phyloP scores from a whole-genome alignment of 2,113 vertebrate genomes.

The Accipiter virgatus region DNA sequence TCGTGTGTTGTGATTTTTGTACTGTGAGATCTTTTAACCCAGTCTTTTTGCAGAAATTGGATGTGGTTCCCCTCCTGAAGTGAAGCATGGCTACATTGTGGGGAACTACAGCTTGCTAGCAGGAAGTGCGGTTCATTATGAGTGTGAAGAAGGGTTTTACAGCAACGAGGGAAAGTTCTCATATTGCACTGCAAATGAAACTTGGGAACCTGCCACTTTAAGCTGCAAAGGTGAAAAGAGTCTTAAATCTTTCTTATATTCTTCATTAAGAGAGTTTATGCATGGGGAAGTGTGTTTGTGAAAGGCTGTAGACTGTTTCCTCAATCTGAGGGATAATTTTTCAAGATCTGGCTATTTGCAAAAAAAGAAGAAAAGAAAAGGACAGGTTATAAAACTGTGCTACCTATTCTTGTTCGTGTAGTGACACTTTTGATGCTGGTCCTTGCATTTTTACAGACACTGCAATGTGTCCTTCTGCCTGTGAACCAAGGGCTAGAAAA shows the following conservation, averaged over 20 bases:
- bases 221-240: conserved; percentile 35
- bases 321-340: background rate
- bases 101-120: conserved; percentile 64
- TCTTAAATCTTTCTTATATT: background rate
- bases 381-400: background rate
- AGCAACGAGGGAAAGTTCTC: background rate
- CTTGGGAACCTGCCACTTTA: conserved; percentile 43
- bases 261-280: background rate
- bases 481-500: background rate
- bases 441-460: background rate
- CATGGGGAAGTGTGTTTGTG: background rate
- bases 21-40: background rate
- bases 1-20: background rate
- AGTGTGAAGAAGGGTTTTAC: conserved; percentile 70
- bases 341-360: background rate
- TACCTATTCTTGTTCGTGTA: background rate
- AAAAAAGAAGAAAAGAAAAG: background rate
- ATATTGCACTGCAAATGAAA: conserved; percentile 51
- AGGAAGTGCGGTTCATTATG: conserved; percentile 60
- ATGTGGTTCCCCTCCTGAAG: conserved; percentile 67
- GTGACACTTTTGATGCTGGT: background rate
- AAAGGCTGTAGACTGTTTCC: background rate
- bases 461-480: background rate
- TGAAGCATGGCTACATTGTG: conserved; percentile 58
- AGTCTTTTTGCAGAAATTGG: conserved; percentile 65